phyloP scores from a whole-genome alignment of 2,888 invertebrate species.

The Steinernema scapterisci region DNA sequence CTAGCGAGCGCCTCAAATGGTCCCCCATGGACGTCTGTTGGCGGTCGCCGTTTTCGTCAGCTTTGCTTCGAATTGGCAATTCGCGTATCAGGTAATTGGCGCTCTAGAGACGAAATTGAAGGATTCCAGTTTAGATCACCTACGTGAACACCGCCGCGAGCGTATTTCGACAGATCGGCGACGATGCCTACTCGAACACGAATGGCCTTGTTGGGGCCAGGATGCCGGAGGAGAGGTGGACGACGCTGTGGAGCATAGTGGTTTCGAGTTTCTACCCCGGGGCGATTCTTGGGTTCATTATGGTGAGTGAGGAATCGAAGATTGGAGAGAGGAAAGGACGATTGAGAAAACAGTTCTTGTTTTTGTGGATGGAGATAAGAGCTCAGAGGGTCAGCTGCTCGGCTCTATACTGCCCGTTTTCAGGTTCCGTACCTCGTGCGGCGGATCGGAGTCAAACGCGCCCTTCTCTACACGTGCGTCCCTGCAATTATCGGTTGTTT shows the following conservation, averaged over 20 bases:
- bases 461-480: constrained; percentile 52
- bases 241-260: constrained; percentile 53
- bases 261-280: constrained; percentile 64
- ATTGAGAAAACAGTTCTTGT: not conserved
- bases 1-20: constrained; percentile 34
- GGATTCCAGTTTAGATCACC: constrained; percentile 57
- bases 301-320: constrained; percentile 41
- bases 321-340: not conserved
- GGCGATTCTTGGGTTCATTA: constrained; percentile 59
- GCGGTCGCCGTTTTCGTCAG: constrained; percentile 56
- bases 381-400: not conserved
- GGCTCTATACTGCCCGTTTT: constrained; percentile 10
- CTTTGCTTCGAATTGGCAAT: constrained; percentile 66
- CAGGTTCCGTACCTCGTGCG: constrained; percentile 59
- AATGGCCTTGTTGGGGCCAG: not conserved
- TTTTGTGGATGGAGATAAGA: not conserved
- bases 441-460: constrained; percentile 54
- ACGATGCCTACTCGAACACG: constrained; percentile 15
- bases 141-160: constrained; percentile 65
- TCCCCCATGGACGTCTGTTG: constrained; percentile 49
- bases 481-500: constrained; percentile 56
- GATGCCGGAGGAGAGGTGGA: constrained; percentile 36
- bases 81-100: constrained; percentile 61
- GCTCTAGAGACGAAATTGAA: not conserved
- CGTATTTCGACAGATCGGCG: constrained; percentile 55